A percentile compares a stretch with the other conserved stretches of the same genome.
These are phyloP conservation scores for Lamellibrachia luymesi DNA, from an alignment of 1,140 invertebrate species.

Conservation along the genomic window DNA sequence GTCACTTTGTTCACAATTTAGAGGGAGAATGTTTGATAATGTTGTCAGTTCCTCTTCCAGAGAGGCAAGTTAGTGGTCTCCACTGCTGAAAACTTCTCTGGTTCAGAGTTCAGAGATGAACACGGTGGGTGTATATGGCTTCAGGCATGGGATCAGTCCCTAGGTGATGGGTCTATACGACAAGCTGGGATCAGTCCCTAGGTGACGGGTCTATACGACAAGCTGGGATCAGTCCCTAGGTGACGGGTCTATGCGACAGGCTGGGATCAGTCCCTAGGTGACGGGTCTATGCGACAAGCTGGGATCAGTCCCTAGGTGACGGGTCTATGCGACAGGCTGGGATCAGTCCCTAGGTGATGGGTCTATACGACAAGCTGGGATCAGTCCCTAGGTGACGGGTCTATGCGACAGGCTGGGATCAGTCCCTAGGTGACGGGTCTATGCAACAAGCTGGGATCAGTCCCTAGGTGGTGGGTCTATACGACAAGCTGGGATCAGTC, in stretches of 20 bases:
- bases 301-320: no score
- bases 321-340: no score
- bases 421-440: no score
- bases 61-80: neutral
- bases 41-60: neutral
- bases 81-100: neutral
- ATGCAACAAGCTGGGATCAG: no score
- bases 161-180: no score
- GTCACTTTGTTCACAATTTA: no score
- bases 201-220: neutral
- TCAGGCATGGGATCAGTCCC: neutral
- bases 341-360: no score
- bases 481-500: no score
- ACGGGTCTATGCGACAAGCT: neutral
- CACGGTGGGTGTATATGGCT: neutral
- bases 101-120: neutral
- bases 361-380: no score
- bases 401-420: no score
- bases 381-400: neutral
- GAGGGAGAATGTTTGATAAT: neutral
- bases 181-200: no score
- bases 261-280: neutral
- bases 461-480: neutral
- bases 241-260: no score
- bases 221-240: neutral